Conservation (phyloP, 2,113 vertebrate genomes). For the Axis porcinus region DNA sequence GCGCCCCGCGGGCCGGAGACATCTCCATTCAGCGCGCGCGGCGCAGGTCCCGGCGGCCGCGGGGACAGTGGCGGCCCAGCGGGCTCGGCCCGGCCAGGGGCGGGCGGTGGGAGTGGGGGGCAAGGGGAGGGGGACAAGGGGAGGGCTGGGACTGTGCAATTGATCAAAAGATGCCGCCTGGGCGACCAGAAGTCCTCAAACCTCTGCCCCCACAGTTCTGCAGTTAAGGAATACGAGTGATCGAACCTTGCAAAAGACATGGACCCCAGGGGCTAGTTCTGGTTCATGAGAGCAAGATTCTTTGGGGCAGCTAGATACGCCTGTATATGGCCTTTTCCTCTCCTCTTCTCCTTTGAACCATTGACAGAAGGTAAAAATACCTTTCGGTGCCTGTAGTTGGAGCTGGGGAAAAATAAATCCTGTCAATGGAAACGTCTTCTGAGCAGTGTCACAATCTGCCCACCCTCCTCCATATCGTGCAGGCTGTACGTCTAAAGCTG, state of each 20-base stretch:
- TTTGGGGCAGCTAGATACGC: background rate
- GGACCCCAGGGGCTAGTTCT: constrained; percentile 51
- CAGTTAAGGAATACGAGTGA: background rate
- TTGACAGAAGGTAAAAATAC: constrained; percentile 70
- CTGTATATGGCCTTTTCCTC: background rate
- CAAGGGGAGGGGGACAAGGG: background rate
- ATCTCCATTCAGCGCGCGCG: background rate
- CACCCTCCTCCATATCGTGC: background rate
- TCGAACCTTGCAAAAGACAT: background rate
- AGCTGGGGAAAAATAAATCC: constrained; percentile 68
- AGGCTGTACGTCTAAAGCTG: constrained; percentile 61
- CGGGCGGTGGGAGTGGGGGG: background rate
- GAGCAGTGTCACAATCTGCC: constrained; percentile 3
- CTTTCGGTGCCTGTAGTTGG: constrained; percentile 69
- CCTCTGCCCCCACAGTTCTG: background rate
- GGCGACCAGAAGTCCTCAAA: background rate
- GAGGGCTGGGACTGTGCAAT: background rate
- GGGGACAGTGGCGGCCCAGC: background rate
- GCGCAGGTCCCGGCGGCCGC: background rate
- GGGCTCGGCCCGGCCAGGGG: background rate
- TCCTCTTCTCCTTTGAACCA: constrained; percentile 51
- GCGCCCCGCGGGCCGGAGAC: background rate
- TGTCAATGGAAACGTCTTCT: constrained; percentile 63
- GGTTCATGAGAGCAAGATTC: background rate
- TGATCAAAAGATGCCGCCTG: background rate